Conservation (phyloP, 2,888 invertebrate species). For the Nomada fabriciana region DNA sequence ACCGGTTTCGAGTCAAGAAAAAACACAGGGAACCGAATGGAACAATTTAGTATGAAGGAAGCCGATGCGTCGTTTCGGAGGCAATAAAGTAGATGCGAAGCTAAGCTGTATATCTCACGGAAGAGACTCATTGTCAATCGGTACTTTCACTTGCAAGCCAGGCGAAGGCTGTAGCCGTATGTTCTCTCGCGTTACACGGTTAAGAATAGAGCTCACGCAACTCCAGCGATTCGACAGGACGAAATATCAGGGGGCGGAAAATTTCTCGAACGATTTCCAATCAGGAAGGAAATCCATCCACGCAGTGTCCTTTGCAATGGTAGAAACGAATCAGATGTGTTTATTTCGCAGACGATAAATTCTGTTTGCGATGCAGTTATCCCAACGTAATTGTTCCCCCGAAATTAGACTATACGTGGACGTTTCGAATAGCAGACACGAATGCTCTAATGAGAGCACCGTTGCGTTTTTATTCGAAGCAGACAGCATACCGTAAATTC, state of each 20-base stretch:
- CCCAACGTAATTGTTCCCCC: no score
- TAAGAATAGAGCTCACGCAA: slow-evolving; percentile 66
- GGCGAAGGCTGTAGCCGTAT: slow-evolving; percentile 58
- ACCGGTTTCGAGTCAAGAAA: no score
- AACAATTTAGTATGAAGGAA: not conserved
- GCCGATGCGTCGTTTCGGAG: not conserved
- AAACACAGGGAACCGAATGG: not conserved
- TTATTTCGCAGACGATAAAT: not conserved
- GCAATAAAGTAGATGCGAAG: slow-evolving; percentile 21
- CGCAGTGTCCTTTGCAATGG: not conserved
- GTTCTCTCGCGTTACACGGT: slow-evolving; percentile 46
- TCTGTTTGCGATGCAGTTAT: slow-evolving; percentile 21
- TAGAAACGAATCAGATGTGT: no score
- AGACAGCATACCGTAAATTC: not conserved
- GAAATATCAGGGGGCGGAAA: not conserved
- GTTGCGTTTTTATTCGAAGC: no score
- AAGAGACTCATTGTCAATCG: slow-evolving; percentile 51
- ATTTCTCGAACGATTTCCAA: not conserved
- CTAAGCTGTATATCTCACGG: slow-evolving; percentile 55
- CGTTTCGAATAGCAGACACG: no score
- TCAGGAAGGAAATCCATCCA: not conserved
- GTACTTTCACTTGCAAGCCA: slow-evolving; percentile 67
- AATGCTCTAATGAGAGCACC: not conserved
- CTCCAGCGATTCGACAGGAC: slow-evolving; percentile 12
- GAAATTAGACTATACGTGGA: no score